phyloP scores from a whole-genome alignment of 2,888 invertebrate genomes.

The Dynastes hyllus region DNA sequence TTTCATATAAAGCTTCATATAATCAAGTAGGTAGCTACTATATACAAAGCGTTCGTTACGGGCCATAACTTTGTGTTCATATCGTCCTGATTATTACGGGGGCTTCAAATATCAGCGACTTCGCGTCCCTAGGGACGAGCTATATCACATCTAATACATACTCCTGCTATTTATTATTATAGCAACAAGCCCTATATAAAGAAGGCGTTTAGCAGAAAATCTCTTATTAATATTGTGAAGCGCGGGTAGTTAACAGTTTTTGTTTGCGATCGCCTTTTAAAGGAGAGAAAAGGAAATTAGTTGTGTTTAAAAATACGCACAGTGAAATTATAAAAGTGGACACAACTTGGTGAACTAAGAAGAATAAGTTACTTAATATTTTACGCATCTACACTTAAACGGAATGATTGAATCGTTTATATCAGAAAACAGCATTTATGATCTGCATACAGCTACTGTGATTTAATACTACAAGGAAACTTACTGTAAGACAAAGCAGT shows the following conservation, averaged over 20 bases:
- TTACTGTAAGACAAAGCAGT: background rate
- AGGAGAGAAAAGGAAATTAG: background rate
- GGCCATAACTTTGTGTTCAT: conserved; percentile 67
- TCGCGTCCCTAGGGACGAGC: conserved; percentile 75
- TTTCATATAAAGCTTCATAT: conserved; percentile 62
- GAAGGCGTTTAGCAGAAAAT: conserved; percentile 50
- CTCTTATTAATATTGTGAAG: conserved; percentile 54
- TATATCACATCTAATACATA: conserved; percentile 61
- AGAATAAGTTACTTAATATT: background rate
- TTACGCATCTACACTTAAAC: no score
- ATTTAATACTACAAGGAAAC: no score
- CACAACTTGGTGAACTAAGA: background rate
- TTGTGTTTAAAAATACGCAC: background rate
- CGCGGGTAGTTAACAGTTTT: conserved; percentile 43
- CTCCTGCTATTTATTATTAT: conserved; percentile 59
- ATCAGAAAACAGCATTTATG: no score
- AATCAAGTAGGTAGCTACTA: conserved; percentile 61
- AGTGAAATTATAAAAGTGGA: background rate
- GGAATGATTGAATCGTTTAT: no score
- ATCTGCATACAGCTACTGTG: no score
- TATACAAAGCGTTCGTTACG: conserved; percentile 66
- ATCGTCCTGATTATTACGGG: conserved; percentile 68
- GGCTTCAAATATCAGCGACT: conserved; percentile 82
- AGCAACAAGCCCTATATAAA: conserved; percentile 55
- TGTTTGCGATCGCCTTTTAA: background rate